Conservation (phyloP, 2,797 vertebrate genomes). For the Menidia menidia region DNA sequence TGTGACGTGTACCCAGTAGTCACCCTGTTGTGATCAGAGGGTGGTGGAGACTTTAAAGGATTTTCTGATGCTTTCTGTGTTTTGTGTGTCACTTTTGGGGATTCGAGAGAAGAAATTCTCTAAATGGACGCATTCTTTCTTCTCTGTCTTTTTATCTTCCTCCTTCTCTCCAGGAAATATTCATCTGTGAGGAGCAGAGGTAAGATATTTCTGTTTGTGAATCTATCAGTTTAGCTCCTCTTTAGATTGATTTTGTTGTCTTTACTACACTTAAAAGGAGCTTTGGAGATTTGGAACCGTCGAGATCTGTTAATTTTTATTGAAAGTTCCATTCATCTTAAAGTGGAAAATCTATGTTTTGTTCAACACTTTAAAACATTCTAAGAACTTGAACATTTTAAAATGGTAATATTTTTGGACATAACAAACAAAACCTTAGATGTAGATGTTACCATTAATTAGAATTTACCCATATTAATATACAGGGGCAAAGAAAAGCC, state of each 20-base stretch:
- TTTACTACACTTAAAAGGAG: no score
- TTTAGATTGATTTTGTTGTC: conserved; percentile 4
- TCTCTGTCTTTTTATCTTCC: not conserved
- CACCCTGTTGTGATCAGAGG: conserved; percentile 32
- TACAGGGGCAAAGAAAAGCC: no score
- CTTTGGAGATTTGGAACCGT: no score
- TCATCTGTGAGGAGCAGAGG: not conserved
- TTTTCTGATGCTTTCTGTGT: conserved; percentile 54
- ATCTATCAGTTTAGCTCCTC: not conserved
- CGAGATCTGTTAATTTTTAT: no score
- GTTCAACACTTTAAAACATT: no score
- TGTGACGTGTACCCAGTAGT: conserved; percentile 50
- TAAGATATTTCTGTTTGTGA: conserved; percentile 16
- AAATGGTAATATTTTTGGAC: no score
- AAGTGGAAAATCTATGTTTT: no score
- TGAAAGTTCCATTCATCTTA: no score
- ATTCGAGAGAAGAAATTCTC: not conserved
- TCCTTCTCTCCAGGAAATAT: not conserved
- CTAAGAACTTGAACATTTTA: no score
- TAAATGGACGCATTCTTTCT: conserved; percentile 7
- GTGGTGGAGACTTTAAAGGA: conserved; percentile 61
- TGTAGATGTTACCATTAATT: no score
- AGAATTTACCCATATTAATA: no score
- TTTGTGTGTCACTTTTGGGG: not conserved
- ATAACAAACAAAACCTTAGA: no score